Conservation (phyloP, 2,797 vertebrate genomes). For the Rachycentron canadum region DNA sequence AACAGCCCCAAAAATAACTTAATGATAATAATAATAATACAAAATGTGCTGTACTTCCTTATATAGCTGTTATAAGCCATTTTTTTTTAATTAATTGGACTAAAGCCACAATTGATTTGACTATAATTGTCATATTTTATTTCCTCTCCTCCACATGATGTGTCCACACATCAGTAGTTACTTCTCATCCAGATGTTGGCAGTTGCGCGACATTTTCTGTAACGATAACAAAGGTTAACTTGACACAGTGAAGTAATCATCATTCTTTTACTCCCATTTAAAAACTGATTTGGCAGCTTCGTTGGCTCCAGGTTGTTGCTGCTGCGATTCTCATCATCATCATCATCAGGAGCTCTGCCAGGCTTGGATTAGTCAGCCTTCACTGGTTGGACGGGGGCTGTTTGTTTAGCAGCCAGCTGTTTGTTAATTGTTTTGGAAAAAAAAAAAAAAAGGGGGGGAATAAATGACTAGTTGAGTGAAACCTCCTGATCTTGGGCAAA, state of each 20-base stretch:
- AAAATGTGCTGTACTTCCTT: too few species aligned
- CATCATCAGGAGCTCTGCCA: conserved; percentile 18
- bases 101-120: not conserved
- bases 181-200: conserved; percentile 21
- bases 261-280: conserved; percentile 9
- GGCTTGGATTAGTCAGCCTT: not conserved
- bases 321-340: conserved; percentile 24
- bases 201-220: conserved; percentile 1
- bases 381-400: not conserved
- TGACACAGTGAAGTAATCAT: conserved; percentile 6
- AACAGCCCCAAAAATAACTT: too few species aligned
- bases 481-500: not conserved
- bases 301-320: conserved; percentile 12
- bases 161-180: conserved; percentile 11
- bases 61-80: too few species aligned
- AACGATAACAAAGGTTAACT: conserved; percentile 6
- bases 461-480: conserved; percentile 17
- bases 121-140: not conserved
- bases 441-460: too few species aligned
- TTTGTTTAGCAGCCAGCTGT: conserved; percentile 25
- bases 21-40: too few species aligned
- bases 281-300: not conserved
- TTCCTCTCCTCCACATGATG: not conserved
- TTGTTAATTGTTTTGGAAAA: conserved; percentile 5
- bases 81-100: not conserved